These are phyloP conservation scores for Syritta pipiens DNA, from an alignment of 2,888 invertebrate genomes.

Conservation along the genomic window DNA sequence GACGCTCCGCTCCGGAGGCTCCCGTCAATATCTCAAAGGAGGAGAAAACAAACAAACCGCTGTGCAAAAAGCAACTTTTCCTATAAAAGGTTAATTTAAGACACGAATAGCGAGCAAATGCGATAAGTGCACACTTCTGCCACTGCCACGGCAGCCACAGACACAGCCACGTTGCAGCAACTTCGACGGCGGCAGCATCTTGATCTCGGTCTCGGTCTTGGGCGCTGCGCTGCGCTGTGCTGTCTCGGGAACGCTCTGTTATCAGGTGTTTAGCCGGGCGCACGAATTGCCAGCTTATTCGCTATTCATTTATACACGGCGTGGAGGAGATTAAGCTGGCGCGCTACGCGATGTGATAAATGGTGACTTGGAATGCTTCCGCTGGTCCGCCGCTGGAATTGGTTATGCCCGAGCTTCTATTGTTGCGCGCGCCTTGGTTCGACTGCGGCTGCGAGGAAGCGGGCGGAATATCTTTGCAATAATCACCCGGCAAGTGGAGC, in stretches of 20 bases:
- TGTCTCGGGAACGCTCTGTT: constrained; percentile 59
- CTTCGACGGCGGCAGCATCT: not conserved
- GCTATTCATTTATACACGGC: constrained; percentile 70
- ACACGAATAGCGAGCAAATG: constrained; percentile 70
- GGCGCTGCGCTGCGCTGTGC: constrained; percentile 24
- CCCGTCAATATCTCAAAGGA: constrained; percentile 58
- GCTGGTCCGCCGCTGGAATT: constrained; percentile 68
- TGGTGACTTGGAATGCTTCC: constrained; percentile 68
- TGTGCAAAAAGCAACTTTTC: constrained; percentile 62
- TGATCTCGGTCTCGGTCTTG: not conserved
- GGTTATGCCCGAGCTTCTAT: constrained; percentile 64
- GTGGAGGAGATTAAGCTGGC: constrained; percentile 65
- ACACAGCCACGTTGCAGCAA: constrained; percentile 18
- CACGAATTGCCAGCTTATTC: constrained; percentile 70
- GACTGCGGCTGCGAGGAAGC: constrained; percentile 2
- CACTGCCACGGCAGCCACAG: constrained; percentile 25
- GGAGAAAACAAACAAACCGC: constrained; percentile 7
- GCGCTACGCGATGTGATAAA: constrained; percentile 69
- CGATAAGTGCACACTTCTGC: constrained; percentile 68
- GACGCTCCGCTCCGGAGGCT: constrained; percentile 1
- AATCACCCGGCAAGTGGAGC: constrained; percentile 67
- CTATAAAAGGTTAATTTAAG: constrained; percentile 71
- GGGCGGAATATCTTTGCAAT: constrained; percentile 67
- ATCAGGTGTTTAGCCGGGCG: constrained; percentile 69
- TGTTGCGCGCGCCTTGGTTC: constrained; percentile 27